Base-by-base conservation (phyloP, 2,888 invertebrate genomes). In the Temnothorax unifasciatus region DNA sequence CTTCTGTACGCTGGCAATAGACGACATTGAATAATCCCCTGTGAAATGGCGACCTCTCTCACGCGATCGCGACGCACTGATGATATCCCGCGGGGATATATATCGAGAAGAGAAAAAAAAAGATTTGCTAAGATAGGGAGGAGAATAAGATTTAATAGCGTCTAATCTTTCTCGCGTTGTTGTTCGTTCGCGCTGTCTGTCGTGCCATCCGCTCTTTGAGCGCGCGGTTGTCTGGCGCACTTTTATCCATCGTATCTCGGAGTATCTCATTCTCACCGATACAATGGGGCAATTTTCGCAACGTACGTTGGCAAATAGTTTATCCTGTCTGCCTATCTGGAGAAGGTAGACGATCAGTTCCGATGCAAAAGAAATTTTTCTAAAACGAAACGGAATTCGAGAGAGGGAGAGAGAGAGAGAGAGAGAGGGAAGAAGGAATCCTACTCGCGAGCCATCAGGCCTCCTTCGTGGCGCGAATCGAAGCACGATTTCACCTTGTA, bases 401-500 rank as follows among this genome's bases (percentile, higher is more conserved):
- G 61, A 59, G 34, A 13, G 50, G 3, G 29, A 29, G 29, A 29
- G 29, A 29, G 15, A 18, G 68, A n/a, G n/a, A n/a, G 0, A 4
- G 47, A 3, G 29, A 13, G 25, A 25, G 54, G 34, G 21, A 25
- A 52, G 34, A 21, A 38, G 41, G 63, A n/a, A 38, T 73, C 52
- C n/a, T n/a, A n/a, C n/a, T n/a, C n/a, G n/a, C n/a, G n/a, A n/a
- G n/a, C n/a, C 57, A 18, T 38, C 9, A 47, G 44, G 34, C 3
- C 64, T 75, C 11, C 34, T 34, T 13, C 52, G 50, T 25, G n/a
- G 3, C n/a, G 66, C 25, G 63, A 25, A 63, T 47, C 66, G 64
- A 63, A 75, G 75, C 85, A 87, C 76, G 90, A 92, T 93, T 92
- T 91, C 90, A 92, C 92, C 93, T 93, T 93, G 93, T 90, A 87